Base-by-base conservation (phyloP, 1,140 invertebrate species). In the Palaemon carinicauda region DNA sequence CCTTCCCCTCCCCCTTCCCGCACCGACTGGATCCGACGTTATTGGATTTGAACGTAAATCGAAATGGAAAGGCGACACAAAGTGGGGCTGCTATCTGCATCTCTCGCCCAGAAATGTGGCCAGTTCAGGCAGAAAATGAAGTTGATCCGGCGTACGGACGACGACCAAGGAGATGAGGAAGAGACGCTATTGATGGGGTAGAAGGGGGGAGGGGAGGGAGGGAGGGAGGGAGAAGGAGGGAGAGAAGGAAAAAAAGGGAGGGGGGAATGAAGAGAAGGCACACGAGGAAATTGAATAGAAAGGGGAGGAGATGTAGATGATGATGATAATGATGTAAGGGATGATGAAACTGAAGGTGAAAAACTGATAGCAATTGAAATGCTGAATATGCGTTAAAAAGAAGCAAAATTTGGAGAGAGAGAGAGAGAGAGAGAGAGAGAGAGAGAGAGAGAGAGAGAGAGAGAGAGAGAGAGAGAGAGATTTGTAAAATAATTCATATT, bases 61-160 rank as follows among this genome's bases (percentile, higher is more conserved):
- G 83, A 85, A 85, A 85, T 85, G 83, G 83, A 85, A 85, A 69
- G 83, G 77, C 75, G 83, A 85, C 83, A 85, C 83, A 85, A 78
- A 85, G 83, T 85, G 75, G 83, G 83, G 83, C 60, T 85, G 53
- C 74, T 85, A 85, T 85, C 83, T 85, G 83, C 83, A 85, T 85
- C 83, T 85, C 83, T 69, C 74, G 75, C 83, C 83, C 83, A 85
- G 83, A 85, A 85, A 85, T 79, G 77, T 85, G 83, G 56, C 74
- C 83, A 85, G 83, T 85, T 85, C 73, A 85, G 83, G 83, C 83
- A 85, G 83, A 85, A 85, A 85, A 85, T 85, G 83, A 85, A 85
- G 83, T 85, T 85, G 83, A 78, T 85, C 83, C 83, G 54, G 74
- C 60, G 60, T 15, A 51, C 12, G 56, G 24, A n/a, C 21, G n/a